Evolutionary conservation across 2,797 vertebrate genomes (phyloP), one percentile per base, ranked within the genome.

Genomic region (Brachyrhaphis roseni): DNA sequence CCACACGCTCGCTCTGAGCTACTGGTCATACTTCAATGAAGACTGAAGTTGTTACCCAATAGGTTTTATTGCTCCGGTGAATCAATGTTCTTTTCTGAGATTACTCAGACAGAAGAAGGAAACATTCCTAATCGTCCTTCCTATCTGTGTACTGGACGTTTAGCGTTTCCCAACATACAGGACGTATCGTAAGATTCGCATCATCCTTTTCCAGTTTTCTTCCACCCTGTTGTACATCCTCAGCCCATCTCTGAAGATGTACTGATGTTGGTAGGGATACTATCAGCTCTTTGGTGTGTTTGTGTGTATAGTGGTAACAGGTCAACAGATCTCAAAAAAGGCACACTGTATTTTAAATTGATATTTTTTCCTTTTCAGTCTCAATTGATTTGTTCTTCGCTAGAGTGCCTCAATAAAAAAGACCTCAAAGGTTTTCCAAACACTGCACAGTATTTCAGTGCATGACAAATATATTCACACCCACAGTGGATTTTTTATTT

Each of bases 41-140:
- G 73, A 70, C 72, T 28, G 46, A 76, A 2, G 28, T 76, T 78
- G 76, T 72, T 78, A 23, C 75, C 51, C 71, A 43, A 53, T n/a
- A 75, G 8, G 12, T 81, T 83, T 72, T 57, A 77, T 78, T 74
- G 4, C 80, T 78, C 76, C 59, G 45, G 73, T 89, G 79, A 90
- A 75, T 89, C 86, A 84, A 77, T 78, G 28, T 11, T 18, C 53
- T 74, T 84, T 70, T 80, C 18, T 51, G 72, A 74, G 18, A 31
- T 51, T 36, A 82, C 49, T 51, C 66, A 75, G 83, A 90, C 84
- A 81, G 68, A 85, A 39, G 82, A 82, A 86, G 91, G 92, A 91
- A 92, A 81, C 36, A 7, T 76, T 81, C 31, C 31, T 74, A 47
- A 81, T 84, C 77, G 79, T 80, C 83, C 89, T 90, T 89, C 84